phyloP scores from a whole-genome alignment of 2,888 invertebrate genomes.

The Cephus pygmeus region DNA sequence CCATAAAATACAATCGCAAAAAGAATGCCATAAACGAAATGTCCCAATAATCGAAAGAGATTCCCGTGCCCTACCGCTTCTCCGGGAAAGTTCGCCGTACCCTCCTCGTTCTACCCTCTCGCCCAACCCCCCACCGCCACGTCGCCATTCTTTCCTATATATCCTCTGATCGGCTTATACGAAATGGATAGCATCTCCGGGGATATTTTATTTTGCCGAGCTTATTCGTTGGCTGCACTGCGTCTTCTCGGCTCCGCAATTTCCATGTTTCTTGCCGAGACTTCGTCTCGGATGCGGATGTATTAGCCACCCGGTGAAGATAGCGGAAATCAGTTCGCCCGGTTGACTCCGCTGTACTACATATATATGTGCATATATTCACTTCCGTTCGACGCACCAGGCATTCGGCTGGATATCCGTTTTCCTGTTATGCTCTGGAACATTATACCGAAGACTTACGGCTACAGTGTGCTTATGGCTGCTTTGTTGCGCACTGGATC shows the following conservation, averaged over 20 bases:
- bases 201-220: conserved; percentile 40
- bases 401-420: not conserved
- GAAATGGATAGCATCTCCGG: conserved; percentile 38
- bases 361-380: not conserved
- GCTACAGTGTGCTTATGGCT: not conserved
- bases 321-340: not conserved
- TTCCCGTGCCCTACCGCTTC: conserved; percentile 27
- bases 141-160: conserved; percentile 24
- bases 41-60: conserved; percentile 50
- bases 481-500: not conserved
- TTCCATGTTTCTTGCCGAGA: conserved; percentile 11
- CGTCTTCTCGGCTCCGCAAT: conserved; percentile 20
- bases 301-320: not conserved
- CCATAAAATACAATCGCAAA: conserved; percentile 26
- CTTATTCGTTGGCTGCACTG: conserved; percentile 22
- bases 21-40: conserved; percentile 37
- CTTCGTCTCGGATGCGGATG: not conserved
- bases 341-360: not conserved
- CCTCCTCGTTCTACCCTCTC: not conserved
- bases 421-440: not conserved
- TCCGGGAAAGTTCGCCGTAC: conserved; percentile 10
- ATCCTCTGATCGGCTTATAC: conserved; percentile 44
- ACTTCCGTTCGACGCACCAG: not conserved
- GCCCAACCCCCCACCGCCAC: not conserved
- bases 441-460: not conserved